Conservation (phyloP, 1,140 invertebrate genomes). For the Xylocopa sonorina region DNA sequence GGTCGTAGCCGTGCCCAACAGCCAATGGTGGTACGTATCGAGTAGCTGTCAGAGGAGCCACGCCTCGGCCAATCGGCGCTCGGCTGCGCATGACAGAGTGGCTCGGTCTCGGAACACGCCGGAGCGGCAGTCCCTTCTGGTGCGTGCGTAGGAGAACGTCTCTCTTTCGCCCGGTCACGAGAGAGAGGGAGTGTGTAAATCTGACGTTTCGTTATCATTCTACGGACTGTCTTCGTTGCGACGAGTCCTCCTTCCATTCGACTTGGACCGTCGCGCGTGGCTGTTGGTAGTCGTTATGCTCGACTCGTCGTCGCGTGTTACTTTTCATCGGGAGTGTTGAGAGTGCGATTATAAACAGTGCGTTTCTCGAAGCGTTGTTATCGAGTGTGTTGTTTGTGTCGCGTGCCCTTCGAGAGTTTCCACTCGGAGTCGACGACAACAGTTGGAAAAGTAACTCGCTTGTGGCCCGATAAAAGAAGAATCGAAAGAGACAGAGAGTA, state of each 20-base stretch:
- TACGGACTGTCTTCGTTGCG: not conserved
- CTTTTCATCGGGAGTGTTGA: slow-evolving; percentile 7
- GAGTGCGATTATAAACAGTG: slow-evolving; percentile 28
- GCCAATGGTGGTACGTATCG: slow-evolving; percentile 57
- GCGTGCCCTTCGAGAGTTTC: not conserved
- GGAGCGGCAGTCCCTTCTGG: slow-evolving; percentile 72
- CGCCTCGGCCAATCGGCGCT: slow-evolving; percentile 65
- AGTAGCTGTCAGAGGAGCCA: slow-evolving; percentile 51
- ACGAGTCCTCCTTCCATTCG: not conserved
- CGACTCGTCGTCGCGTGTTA: slow-evolving; percentile 6
- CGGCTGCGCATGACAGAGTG: slow-evolving; percentile 67
- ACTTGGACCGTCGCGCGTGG: not conserved
- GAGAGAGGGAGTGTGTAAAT: slow-evolving; percentile 45
- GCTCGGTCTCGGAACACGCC: slow-evolving; percentile 48
- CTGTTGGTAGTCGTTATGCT: not conserved
- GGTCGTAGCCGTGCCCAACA: slow-evolving; percentile 64
- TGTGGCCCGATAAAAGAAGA: not conserved
- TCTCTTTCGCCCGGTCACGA: slow-evolving; percentile 55
- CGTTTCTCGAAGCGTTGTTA: not conserved
- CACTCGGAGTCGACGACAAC: not conserved
- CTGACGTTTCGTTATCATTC: slow-evolving; percentile 42
- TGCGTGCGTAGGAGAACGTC: slow-evolving; percentile 74
- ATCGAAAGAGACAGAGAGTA: slow-evolving; percentile 19
- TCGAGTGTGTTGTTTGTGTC: slow-evolving; percentile 25
- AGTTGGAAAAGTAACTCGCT: not conserved